Percentiles rank a stretch among this genome's conserved stretches.
These are phyloP conservation scores for Steinernema khuongi DNA, from an alignment of 1,140 invertebrate species.

Conservation along the genomic window DNA sequence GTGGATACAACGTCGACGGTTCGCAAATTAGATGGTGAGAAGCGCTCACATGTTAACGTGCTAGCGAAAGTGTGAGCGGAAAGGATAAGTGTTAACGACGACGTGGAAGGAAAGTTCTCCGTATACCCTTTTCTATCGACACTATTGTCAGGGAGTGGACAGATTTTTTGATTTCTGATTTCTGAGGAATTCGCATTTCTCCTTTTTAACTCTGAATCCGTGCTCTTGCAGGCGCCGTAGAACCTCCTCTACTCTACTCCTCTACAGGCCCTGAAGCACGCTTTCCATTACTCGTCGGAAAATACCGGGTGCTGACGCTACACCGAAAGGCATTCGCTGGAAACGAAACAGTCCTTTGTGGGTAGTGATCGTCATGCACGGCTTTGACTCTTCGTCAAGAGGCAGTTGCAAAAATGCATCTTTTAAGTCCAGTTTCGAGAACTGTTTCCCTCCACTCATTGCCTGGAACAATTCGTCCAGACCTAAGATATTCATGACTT, in stretches of 20 bases:
- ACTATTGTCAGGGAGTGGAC: too few species aligned
- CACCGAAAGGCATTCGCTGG: slow-evolving; percentile 60
- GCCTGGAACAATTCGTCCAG: slow-evolving; percentile 51
- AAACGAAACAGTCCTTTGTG: slow-evolving; percentile 42
- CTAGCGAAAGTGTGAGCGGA: too few species aligned
- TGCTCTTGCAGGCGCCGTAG: slow-evolving; percentile 19
- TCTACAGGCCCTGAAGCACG: slow-evolving; percentile 52
- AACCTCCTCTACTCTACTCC: slow-evolving; percentile 25
- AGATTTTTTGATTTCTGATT: too few species aligned
- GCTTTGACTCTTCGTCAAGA: slow-evolving; percentile 43
- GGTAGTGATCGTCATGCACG: slow-evolving; percentile 33
- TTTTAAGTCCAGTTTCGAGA: slow-evolving; percentile 50
- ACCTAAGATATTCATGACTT: too few species aligned
- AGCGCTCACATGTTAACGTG: too few species aligned
- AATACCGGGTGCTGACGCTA: slow-evolving; percentile 61
- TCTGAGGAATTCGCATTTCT: slow-evolving; percentile 24
- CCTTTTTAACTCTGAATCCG: slow-evolving; percentile 20
- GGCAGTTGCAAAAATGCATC: slow-evolving; percentile 46
- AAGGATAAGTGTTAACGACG: too few species aligned
- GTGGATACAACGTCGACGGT: too few species aligned
- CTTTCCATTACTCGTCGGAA: slow-evolving; percentile 63
- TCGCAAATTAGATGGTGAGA: too few species aligned
- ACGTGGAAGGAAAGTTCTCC: too few species aligned
- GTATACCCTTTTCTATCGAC: too few species aligned
- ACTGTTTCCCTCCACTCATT: slow-evolving; percentile 43